Conservation (phyloP, 2,113 vertebrate genomes). For the Tachuris rubrigastra region DNA sequence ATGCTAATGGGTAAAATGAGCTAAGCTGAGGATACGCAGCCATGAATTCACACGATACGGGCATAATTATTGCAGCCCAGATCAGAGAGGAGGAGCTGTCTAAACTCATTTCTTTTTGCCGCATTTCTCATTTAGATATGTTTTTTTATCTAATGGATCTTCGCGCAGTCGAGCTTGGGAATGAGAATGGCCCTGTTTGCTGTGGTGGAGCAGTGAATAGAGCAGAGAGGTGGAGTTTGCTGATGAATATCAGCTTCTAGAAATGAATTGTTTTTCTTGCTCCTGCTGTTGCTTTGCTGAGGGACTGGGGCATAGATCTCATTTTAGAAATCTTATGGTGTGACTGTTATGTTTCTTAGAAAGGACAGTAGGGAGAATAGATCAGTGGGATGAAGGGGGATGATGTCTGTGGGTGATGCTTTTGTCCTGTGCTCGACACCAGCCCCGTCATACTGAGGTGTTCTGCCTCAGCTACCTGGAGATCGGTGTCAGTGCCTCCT, state of each 20-base stretch:
- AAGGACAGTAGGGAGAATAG: not conserved
- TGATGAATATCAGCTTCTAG: slow-evolving; percentile 8
- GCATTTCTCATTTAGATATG: slow-evolving; percentile 44
- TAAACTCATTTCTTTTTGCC: slow-evolving; percentile 18
- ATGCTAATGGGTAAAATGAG: not conserved
- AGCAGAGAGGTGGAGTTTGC: not conserved
- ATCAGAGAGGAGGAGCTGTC: slow-evolving; percentile 39
- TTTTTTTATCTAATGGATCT: slow-evolving; percentile 50
- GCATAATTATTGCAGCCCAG: not conserved
- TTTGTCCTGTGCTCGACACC: not conserved
- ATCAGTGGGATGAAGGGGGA: not conserved
- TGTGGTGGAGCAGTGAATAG: not conserved
- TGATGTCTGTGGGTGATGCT: not conserved
- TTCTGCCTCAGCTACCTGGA: not conserved
- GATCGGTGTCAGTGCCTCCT: not conserved
- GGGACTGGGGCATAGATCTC: not conserved
- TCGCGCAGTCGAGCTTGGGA: not conserved
- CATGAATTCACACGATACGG: not conserved
- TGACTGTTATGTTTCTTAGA: not conserved
- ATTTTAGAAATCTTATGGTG: not conserved
- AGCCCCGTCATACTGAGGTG: not conserved
- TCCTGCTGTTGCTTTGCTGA: not conserved
- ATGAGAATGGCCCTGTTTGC: not conserved
- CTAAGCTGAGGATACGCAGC: not conserved
- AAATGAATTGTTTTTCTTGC: not conserved